These are phyloP conservation scores for Drosophila mettleri DNA, from an alignment of 2,888 invertebrate species.

Conservation along the genomic window DNA sequence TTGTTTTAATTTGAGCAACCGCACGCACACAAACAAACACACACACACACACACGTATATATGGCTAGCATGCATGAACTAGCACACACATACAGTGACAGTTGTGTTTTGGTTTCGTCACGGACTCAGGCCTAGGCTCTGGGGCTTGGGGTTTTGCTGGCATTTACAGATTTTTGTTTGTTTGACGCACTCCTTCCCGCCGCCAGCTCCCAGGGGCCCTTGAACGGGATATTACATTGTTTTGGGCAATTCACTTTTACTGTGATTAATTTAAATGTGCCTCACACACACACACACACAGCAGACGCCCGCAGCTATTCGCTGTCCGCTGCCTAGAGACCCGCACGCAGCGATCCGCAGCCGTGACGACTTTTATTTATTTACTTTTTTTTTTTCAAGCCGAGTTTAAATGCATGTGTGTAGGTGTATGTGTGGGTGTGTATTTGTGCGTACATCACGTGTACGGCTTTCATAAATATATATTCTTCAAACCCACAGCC, in stretches of 20 bases:
- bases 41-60: constrained; percentile 26
- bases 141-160: constrained; percentile 38
- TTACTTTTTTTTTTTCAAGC: constrained; percentile 36
- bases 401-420: not conserved
- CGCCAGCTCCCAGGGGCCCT: constrained; percentile 63
- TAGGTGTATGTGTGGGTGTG: not conserved
- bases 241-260: constrained; percentile 81
- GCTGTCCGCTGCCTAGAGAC: constrained; percentile 19
- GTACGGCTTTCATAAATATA: constrained; percentile 75
- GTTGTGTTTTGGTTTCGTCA: constrained; percentile 74
- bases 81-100: constrained; percentile 54
- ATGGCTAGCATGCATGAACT: constrained; percentile 43
- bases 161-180: constrained; percentile 76
- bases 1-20: constrained; percentile 80
- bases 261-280: constrained; percentile 79
- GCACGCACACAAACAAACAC: constrained; percentile 58
- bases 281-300: constrained; percentile 8
- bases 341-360: constrained; percentile 40
- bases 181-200: constrained; percentile 30
- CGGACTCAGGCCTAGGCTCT: constrained; percentile 52
- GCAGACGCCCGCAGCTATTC: constrained; percentile 13
- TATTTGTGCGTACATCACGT: constrained; percentile 54
- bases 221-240: constrained; percentile 76
- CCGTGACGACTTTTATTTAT: constrained; percentile 37
- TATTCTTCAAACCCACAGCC: constrained; percentile 57